Evolutionary conservation across 1,140 invertebrate genomes (phyloP), one percentile per base, ranked within the genome.

Genomic region (Papilio polyxenes): DNA sequence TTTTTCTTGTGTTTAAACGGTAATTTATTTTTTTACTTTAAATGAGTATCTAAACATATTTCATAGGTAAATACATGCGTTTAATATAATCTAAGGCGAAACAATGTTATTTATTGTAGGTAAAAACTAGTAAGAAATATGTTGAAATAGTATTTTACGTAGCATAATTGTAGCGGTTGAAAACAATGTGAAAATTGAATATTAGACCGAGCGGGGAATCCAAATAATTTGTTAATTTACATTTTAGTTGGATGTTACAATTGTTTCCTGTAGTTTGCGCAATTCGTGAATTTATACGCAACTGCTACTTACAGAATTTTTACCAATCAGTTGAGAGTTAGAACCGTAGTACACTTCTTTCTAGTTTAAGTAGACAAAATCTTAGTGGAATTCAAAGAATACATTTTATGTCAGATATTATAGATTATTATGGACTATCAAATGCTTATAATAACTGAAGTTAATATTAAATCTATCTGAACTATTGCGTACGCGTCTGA

Each of bases 1-100:
- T 7, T 72, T 72, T 72, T 72, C 65, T 72, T 37, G 31, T 72
- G 31, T 40, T 15, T 6, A 72, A 72, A 72, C 23, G 65, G 65
- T 72, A 40, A 72, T 65, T 31, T 31, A 3, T 65, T 65, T 11
- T 23, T 4, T 11, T n/a, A n/a, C n/a, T 31, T 65, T 59, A 20
- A 8, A 31, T 31, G 11, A 9, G n/a, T 20, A 31, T 31, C 23
- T 31, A 31, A 31, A 31, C 23, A 31, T 31, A 31, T 31, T 31
- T 31, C 40, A 44, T 44, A 53, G 51, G 2, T 53, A 53, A 13
- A 53, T 10, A 10, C 51, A 53, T 53, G 10, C 15, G 10, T 1
- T 53, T 53, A 56, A 56, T 56, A 53, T 56, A 56, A 4, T 15
- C 23, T 31, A 31, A 31, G 23, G 15, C 15, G 6, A 44, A 2